phyloP scores from a whole-genome alignment of 2,888 invertebrate species.

The Leptarthrus brevirostris region DNA sequence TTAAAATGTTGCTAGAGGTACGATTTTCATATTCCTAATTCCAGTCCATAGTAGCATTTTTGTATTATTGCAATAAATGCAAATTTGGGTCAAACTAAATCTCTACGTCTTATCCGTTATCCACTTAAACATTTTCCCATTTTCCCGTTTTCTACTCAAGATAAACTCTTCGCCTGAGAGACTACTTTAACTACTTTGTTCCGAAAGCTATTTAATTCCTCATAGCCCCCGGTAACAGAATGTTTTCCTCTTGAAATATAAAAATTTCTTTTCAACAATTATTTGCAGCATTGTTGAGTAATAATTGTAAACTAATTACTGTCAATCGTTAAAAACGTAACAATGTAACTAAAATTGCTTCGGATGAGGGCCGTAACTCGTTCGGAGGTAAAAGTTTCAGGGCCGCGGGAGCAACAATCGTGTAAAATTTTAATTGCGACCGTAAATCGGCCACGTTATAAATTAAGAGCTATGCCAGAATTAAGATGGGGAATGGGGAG shows the following conservation, averaged over 20 bases:
- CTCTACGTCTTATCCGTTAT: too few relatives aligned
- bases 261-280: conserved; percentile 1
- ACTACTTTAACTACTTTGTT: too few relatives aligned
- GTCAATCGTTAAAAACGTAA: conserved; percentile 22
- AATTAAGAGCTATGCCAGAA: conserved; percentile 7
- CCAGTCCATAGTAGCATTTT: too few relatives aligned
- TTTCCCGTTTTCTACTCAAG: too few relatives aligned
- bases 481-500: neutral
- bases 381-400: neutral
- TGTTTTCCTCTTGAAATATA: neutral
- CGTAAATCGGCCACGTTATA: conserved; percentile 18
- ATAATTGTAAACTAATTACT: conserved; percentile 21
- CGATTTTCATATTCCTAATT: too few relatives aligned
- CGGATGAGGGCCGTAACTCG: neutral
- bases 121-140: too few relatives aligned
- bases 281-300: conserved; percentile 7
- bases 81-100: too few relatives aligned
- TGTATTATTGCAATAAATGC: too few relatives aligned
- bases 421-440: conserved; percentile 39
- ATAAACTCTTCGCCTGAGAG: too few relatives aligned
- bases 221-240: neutral
- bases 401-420: neutral
- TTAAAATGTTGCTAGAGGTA: too few relatives aligned
- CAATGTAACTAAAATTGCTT: neutral
- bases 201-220: too few relatives aligned